Base-by-base conservation (phyloP, 2,113 vertebrate species). In the Tenrec ecaudatus region DNA sequence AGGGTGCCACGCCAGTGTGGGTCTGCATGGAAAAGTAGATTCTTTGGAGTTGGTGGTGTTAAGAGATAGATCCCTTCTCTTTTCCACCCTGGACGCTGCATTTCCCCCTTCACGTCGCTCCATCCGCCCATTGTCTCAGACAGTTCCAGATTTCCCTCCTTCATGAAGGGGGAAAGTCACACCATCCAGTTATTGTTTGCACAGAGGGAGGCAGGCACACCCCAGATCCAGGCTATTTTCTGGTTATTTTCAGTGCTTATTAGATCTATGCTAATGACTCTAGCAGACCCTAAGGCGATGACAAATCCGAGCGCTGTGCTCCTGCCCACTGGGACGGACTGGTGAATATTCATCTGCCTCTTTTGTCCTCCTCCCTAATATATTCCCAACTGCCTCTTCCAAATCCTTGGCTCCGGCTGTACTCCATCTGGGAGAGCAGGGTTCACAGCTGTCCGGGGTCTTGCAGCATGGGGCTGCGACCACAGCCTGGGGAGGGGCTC, bases 171-270 rank as follows among this genome's bases (percentile, higher is more conserved):
- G 40, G 19, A 29, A 14, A 43, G 57, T 82, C 69, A 60, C 11
- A 84, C 64, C 93, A 90, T 82, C 92, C 68, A 87, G 89, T 75
- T 62, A 79, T 10, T 69, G 60, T 88, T 93, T 91, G 66, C 75
- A 66, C 1, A 33, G 29, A 73, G 36, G 27, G 76, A 64, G 53
- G 16, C 89, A 36, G 71, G 20, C 20, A 7, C 22, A 64, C 60
- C 36, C 64, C 38, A 66, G n/a, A 23, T 81, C 58, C 0, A 3
- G 3, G 31, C 17, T 43, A 57, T 69, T 62, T 88, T 86, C 69
- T 73, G 40, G 53, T 85, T 60, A 78, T 82, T 87, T 89, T 82
- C 58, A 60, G 6, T 58, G 36, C 16, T 75, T 27, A 0, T 62
- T 88, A 82, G 83, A 89, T 83, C 95, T 60, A 69, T 17, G 85